phyloP scores from a whole-genome alignment of 2,888 invertebrate species.

The Lymantria monacha region DNA sequence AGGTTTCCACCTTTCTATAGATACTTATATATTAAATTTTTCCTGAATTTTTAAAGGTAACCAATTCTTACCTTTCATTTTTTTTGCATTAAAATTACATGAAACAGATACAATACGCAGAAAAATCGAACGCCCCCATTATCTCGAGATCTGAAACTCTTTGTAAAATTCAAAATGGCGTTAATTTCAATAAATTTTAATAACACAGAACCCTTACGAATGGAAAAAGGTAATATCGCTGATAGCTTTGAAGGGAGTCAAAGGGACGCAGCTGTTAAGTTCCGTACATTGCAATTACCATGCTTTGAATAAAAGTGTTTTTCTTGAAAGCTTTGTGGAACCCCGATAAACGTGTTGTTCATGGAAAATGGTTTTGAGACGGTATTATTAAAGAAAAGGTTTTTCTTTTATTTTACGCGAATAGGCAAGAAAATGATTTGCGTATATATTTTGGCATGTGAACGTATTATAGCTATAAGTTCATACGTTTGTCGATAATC shows the following conservation, averaged over 20 bases:
- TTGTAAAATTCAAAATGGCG: slow-evolving; percentile 24
- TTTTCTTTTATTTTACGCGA: slow-evolving; percentile 2
- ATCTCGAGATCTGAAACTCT: slow-evolving; percentile 18
- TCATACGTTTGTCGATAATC: no score
- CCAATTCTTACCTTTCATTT: background rate
- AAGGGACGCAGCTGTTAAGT: slow-evolving; percentile 38
- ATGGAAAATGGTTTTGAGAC: slow-evolving; percentile 15
- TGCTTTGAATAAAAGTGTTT: slow-evolving; percentile 35
- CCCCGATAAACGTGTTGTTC: slow-evolving; percentile 30
- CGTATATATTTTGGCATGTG: no score
- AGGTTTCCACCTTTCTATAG: no score
- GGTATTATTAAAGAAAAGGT: slow-evolving; percentile 3
- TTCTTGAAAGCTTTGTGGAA: slow-evolving; percentile 34
- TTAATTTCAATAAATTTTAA: slow-evolving; percentile 47
- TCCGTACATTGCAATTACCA: slow-evolving; percentile 33
- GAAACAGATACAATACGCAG: slow-evolving; percentile 16
- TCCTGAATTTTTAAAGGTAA: no score
- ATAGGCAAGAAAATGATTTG: slow-evolving; percentile 5
- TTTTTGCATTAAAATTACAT: slow-evolving; percentile 12
- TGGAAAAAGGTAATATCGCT: slow-evolving; percentile 45
- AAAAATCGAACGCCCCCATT: slow-evolving; percentile 18
- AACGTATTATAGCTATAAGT: no score
- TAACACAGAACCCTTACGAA: slow-evolving; percentile 36
- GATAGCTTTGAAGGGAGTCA: slow-evolving; percentile 41
- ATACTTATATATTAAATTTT: no score